These are phyloP conservation scores for Prietella phreatophila DNA, from an alignment of 2,113 vertebrate species.

Conservation along the genomic window DNA sequence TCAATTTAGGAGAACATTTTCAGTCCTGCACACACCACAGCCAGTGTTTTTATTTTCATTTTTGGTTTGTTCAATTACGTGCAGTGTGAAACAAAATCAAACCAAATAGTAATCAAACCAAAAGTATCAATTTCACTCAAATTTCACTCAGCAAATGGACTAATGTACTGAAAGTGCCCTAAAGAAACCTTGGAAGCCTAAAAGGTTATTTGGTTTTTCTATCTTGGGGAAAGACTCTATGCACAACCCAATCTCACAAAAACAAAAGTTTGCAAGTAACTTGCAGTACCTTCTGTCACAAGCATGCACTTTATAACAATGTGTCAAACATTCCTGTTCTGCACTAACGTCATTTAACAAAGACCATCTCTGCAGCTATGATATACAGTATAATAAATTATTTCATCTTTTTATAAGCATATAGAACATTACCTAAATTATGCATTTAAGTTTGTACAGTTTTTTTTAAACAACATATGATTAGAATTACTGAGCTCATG, in stretches of 20 bases:
- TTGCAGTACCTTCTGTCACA: not conserved
- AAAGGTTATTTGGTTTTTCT: not conserved
- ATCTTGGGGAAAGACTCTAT: not conserved
- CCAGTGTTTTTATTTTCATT: not conserved
- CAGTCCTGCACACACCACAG: not conserved
- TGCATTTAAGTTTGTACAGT: too few relatives aligned
- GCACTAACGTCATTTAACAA: not conserved
- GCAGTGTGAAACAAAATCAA: not conserved
- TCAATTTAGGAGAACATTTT: not conserved
- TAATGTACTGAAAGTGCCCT: not conserved
- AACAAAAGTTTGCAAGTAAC: not conserved
- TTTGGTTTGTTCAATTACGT: not conserved
- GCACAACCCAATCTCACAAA: too few relatives aligned
- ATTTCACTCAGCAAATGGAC: not conserved
- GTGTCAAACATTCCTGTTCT: not conserved
- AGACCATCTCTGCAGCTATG: not conserved
- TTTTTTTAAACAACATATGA: too few relatives aligned
- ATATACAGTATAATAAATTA: not conserved
- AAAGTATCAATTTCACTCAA: not conserved
- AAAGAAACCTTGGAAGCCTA: not conserved
- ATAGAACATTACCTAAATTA: not conserved
- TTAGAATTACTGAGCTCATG: too few relatives aligned
- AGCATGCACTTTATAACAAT: not conserved
- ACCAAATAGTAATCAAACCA: not conserved
- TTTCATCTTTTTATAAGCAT: not conserved